Evolutionary conservation across 2,113 vertebrate genomes (phyloP).

Genomic region (Notechis scutatus): DNA sequence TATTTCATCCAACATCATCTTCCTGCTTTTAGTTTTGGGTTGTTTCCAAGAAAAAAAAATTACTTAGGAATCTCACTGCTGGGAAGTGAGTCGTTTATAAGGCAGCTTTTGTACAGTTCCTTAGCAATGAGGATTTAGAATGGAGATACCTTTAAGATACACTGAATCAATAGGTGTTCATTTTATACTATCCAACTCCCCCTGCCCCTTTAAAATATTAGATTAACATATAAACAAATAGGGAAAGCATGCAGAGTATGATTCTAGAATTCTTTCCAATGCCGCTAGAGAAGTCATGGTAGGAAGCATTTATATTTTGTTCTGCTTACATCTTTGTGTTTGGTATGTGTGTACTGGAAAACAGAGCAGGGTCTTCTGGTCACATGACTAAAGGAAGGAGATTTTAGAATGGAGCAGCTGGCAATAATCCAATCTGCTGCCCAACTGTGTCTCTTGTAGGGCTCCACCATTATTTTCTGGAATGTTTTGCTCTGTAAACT

Average conservation of each 20-base stretch:
- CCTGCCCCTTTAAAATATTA: neutral
- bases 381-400: neutral
- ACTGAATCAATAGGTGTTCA: neutral
- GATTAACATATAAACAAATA: neutral
- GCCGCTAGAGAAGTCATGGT: neutral
- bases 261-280: neutral
- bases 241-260: neutral
- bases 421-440: neutral
- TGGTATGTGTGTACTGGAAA: neutral
- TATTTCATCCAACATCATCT: conserved; percentile 67
- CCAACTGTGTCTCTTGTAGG: neutral
- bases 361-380: neutral
- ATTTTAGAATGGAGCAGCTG: neutral
- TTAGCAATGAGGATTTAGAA: conserved; percentile 15
- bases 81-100: conserved; percentile 52
- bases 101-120: conserved; percentile 45
- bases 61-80: conserved; percentile 66
- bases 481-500: neutral
- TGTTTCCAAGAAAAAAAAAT: conserved; percentile 62
- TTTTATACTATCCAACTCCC: neutral
- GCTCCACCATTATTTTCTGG: neutral
- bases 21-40: conserved; percentile 66
- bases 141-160: neutral
- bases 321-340: neutral
- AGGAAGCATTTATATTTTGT: neutral